Base-by-base conservation (phyloP, 2,113 vertebrate species). In the Ramphastos sulfuratus region DNA sequence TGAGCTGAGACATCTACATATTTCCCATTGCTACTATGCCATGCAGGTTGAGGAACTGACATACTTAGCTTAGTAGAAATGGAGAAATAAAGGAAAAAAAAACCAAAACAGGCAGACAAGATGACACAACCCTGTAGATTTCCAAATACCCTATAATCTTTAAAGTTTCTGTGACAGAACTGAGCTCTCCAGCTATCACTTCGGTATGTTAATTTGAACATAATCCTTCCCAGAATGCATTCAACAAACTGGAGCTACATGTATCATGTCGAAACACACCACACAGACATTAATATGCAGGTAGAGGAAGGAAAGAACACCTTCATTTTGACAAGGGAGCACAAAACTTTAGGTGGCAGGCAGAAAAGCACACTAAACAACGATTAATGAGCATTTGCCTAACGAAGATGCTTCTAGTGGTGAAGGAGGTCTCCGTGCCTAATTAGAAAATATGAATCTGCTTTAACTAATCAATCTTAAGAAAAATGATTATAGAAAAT, bases 361-460 rank as follows among this genome's bases (percentile, higher is more conserved):
- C 7, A 82, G 56, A 82, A 91, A 71, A 95, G 50, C 74, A 93
- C 5, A 37, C 12, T 13, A 71, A 76, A 54, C 58, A 73, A 82
- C 42, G 60, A 78, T 46, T 60, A 60, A n/a, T 70, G n/a, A 74
- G 17, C 23, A 39, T 25, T 27, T 78, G 19, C 33, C 72, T 85
- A 89, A 82, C 27, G 28, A 85, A 85, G 31, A 5, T 69, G 12
- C 21, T 86, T 46, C 70, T 25, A 33, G 23, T 10, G 33, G 31
- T 44, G 72, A 89, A 85, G 13, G 19, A 89, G 31, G 30, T 42
- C 61, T 69, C 46, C 18, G 24, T 65, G 80, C 48, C 56, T 71
- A 92, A 87, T 66, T 85, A 79, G 52, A 39, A 94, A 83, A 82
- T 84, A 84, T 76, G 70, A 80, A 70, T 28, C 37, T 79, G n/a